Base-by-base conservation (phyloP, 2,888 invertebrate species). In the Xestia rhomboidea region DNA sequence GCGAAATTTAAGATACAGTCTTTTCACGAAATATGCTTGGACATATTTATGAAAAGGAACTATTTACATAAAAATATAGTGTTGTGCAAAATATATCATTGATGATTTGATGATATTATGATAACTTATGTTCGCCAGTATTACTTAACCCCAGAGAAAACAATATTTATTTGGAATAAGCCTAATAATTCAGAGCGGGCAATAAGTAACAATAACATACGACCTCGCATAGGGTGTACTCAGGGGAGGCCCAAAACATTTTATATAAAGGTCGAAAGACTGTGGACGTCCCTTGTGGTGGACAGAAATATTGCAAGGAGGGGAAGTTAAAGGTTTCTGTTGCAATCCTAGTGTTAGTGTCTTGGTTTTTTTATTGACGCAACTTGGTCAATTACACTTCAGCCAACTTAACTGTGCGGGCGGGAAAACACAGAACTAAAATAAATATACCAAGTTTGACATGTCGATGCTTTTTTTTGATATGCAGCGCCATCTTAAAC, bases 161-260 rank as follows among this genome's bases (percentile, higher is more conserved):
- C 30, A 21, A 82, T 46, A 68, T 84, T 77, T 73, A 81, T 71
- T 74, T 51, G 30, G 38, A 62, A 68, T 64, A 68, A 49, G 10
- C 6, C 27, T 64, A 46, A 71, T 67, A 78, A 78, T 78, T 74
- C 70, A 85, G 62, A 78, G 63, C n/a, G 6, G 21, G 76, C 54
- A 74, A 62, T 85, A 84, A 76, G 34, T 78, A 76, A 74, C 66
- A 57, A 76, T 38, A 72, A 74, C 15, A 69, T 81, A 74, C 54
- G 76, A 74, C 68, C 68, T 27, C 15, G 63, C 49, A 63, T n/a
- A 57, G 70, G 73, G 41, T 69, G 68, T 63, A 30, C 73, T 63
- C 73, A 27, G 13, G 68, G 51, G 71, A 79, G 18, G 38, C 6
- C 34, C 54, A n/a, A 21, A 75, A 73, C 46, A 76, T 79, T 77